Conservation (phyloP, 2,888 invertebrate species). For the Tromatobia lineatoria region DNA sequence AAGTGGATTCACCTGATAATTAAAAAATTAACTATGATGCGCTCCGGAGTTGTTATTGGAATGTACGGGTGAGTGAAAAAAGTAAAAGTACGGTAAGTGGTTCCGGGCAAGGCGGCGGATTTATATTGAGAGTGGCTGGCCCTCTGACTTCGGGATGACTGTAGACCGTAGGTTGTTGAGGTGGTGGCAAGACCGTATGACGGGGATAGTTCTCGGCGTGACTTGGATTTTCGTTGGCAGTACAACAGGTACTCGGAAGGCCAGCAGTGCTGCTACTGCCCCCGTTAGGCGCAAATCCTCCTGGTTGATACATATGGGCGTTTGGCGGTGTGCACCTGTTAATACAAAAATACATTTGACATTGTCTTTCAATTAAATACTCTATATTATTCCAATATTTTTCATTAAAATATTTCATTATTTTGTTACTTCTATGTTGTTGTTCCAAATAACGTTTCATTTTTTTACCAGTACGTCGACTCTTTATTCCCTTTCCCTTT, state of each 20-base stretch:
- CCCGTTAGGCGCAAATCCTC: constrained; percentile 73
- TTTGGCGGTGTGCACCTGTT: constrained; percentile 75
- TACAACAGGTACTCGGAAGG: constrained; percentile 74
- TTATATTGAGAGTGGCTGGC: constrained; percentile 74
- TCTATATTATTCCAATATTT: constrained; percentile 45
- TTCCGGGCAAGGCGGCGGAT: constrained; percentile 77
- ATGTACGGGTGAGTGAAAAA: background rate
- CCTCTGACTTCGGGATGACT: constrained; percentile 85
- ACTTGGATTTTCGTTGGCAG: constrained; percentile 72
- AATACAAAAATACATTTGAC: background rate
- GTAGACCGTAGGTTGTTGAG: constrained; percentile 85
- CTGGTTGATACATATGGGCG: constrained; percentile 75
- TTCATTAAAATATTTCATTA: background rate
- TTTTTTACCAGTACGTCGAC: no score
- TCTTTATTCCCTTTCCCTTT: no score
- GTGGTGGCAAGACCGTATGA: constrained; percentile 76
- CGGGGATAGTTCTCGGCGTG: constrained; percentile 74
- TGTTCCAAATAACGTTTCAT: no score
- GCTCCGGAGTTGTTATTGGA: constrained; percentile 30
- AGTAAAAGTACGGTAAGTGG: constrained; percentile 74
- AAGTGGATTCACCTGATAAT: constrained; percentile 86
- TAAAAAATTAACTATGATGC: background rate
- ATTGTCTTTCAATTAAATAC: background rate
- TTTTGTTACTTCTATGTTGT: no score
- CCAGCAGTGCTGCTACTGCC: constrained; percentile 70